Conservation (phyloP, 2,888 invertebrate species). For the Melolontha melolontha region DNA sequence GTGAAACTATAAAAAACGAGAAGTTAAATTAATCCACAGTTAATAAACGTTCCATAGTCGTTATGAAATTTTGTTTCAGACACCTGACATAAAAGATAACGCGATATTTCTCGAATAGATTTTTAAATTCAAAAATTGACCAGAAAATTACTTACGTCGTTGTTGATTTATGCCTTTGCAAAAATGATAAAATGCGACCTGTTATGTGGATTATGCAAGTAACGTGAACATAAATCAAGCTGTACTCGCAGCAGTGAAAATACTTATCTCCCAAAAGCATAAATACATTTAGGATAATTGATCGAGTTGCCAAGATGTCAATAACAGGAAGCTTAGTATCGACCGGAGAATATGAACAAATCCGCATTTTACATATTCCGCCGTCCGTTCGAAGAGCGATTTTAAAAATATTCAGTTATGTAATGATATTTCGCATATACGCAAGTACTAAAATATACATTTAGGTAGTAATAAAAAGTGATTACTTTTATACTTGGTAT, state of each 20-base stretch:
- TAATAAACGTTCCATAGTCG: no score
- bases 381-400: no score
- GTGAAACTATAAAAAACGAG: no score
- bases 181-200: slow-evolving; percentile 26
- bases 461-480: no score
- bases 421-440: no score
- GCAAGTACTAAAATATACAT: no score
- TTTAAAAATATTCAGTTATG: no score
- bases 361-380: no score
- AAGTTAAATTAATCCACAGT: no score
- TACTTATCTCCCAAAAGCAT: slow-evolving; percentile 38
- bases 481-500: no score
- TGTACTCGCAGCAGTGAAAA: slow-evolving; percentile 28
- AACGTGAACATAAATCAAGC: slow-evolving; percentile 31
- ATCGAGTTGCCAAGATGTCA: slow-evolving; percentile 27
- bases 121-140: slow-evolving; percentile 3
- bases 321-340: slow-evolving; percentile 35
- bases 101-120: background rate
- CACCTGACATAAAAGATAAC: background rate
- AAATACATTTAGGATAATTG: slow-evolving; percentile 33
- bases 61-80: no score
- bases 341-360: slow-evolving; percentile 24
- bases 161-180: slow-evolving; percentile 18
- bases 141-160: slow-evolving; percentile 7
- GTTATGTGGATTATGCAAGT: slow-evolving; percentile 18